phyloP scores from a whole-genome alignment of 2,888 invertebrate genomes.

The Adelphocoris suturalis region DNA sequence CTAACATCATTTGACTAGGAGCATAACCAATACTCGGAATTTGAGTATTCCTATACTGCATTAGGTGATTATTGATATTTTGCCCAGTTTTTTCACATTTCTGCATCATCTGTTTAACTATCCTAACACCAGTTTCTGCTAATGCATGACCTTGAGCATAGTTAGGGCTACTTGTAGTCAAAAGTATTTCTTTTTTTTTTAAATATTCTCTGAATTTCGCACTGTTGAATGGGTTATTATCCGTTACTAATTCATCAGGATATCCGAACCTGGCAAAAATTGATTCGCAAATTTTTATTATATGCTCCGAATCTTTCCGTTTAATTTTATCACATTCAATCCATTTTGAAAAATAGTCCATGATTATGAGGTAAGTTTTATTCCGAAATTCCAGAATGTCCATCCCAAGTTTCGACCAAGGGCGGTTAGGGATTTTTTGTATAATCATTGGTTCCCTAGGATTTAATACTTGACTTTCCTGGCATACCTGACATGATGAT shows the following conservation, averaged over 20 bases:
- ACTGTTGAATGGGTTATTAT: neutral
- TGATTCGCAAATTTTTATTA: neutral
- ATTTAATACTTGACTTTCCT: neutral
- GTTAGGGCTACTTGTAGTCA: neutral
- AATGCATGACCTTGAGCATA: neutral
- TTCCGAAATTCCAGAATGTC: neutral
- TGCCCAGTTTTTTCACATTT: too few species aligned
- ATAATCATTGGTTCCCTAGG: neutral
- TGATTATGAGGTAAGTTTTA: neutral
- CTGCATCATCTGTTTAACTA: too few species aligned
- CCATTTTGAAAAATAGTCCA: neutral
- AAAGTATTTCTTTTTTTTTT: neutral
- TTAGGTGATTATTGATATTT: neutral
- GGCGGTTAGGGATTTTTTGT: neutral
- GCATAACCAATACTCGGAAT: slow-evolving; percentile 41
- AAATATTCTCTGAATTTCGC: neutral
- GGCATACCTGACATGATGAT: neutral
- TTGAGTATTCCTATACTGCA: neutral
- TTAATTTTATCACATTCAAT: neutral
- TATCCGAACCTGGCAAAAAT: neutral
- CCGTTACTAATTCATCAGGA: neutral
- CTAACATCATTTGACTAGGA: neutral
- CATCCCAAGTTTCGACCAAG: neutral
- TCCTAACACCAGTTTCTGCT: too few species aligned
- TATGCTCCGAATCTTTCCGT: neutral